These are phyloP conservation scores for Bettongia penicillata DNA, from an alignment of 2,113 vertebrate genomes.

Conservation along the genomic window DNA sequence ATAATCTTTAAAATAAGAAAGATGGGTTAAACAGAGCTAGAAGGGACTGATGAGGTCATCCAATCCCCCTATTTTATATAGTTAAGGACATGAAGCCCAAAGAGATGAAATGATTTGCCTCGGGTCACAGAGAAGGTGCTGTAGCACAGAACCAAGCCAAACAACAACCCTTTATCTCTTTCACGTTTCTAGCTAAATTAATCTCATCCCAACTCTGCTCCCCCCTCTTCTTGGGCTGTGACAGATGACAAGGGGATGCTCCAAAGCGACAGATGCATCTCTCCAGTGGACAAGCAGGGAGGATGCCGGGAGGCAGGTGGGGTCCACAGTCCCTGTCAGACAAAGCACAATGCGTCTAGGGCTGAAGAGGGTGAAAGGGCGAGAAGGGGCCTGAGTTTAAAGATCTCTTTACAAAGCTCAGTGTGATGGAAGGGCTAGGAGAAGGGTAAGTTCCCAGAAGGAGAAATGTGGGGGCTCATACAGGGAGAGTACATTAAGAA, in stretches of 20 bases:
- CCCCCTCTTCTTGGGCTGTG: constrained; percentile 1
- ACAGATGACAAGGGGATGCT: constrained; percentile 52
- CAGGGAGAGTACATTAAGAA: neutral
- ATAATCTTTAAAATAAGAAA: neutral
- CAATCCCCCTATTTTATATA: neutral
- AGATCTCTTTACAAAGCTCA: neutral
- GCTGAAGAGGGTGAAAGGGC: neutral
- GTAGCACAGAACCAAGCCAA: neutral
- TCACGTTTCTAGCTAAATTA: constrained; percentile 3
- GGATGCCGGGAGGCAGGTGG: neutral
- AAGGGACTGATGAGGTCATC: neutral
- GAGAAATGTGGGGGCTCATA: neutral
- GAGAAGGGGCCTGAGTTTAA: neutral
- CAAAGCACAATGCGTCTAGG: neutral
- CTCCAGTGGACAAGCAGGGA: neutral
- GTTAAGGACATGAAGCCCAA: neutral
- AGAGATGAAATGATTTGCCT: neutral
- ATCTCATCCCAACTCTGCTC: neutral
- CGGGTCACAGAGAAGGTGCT: neutral
- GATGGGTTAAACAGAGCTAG: neutral
- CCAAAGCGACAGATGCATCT: constrained; percentile 66
- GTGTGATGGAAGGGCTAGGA: neutral
- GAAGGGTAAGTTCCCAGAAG: constrained; percentile 20
- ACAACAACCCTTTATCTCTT: neutral
- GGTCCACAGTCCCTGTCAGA: neutral